These are phyloP conservation scores for Druceiella hillmani DNA, from an alignment of 2,888 invertebrate species.

Conservation along the genomic window DNA sequence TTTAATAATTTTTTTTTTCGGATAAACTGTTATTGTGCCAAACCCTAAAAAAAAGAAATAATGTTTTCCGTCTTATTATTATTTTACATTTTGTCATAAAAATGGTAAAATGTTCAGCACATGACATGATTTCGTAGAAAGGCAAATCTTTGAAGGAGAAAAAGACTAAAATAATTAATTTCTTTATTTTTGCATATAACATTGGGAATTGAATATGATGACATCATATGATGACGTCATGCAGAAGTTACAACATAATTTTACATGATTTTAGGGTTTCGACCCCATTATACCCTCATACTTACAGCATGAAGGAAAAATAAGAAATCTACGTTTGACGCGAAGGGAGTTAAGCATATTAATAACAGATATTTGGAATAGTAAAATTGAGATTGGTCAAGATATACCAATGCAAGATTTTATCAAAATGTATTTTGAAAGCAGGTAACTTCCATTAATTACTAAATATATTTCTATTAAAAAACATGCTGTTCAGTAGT, in stretches of 20 bases:
- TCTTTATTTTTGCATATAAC: neutral
- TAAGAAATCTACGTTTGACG: constrained; percentile 47
- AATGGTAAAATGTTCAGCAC: too few species aligned
- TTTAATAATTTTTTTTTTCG: too few species aligned
- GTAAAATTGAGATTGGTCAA: constrained; percentile 29
- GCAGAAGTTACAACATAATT: neutral
- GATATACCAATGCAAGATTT: constrained; percentile 40
- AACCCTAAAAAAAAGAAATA: too few species aligned
- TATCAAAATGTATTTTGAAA: constrained; percentile 43
- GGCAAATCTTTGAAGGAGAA: too few species aligned
- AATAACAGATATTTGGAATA: constrained; percentile 46
- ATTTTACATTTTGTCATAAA: too few species aligned
- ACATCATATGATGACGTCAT: neutral
- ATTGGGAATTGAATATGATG: neutral
- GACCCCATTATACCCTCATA: constrained; percentile 43
- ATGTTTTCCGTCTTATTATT: too few species aligned
- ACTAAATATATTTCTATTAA: neutral
- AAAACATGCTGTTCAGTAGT: too few species aligned
- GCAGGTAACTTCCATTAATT: constrained; percentile 31
- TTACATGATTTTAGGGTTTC: constrained; percentile 31
- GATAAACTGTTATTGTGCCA: too few species aligned
- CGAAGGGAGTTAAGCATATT: constrained; percentile 45
- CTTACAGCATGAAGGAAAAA: constrained; percentile 40
- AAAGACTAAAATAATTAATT: neutral
- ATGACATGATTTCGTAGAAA: too few species aligned